Evolutionary conservation across 2,888 invertebrate species (phyloP), one percentile per base, ranked within the genome.

Genomic region (Neocrepidodera transversa): DNA sequence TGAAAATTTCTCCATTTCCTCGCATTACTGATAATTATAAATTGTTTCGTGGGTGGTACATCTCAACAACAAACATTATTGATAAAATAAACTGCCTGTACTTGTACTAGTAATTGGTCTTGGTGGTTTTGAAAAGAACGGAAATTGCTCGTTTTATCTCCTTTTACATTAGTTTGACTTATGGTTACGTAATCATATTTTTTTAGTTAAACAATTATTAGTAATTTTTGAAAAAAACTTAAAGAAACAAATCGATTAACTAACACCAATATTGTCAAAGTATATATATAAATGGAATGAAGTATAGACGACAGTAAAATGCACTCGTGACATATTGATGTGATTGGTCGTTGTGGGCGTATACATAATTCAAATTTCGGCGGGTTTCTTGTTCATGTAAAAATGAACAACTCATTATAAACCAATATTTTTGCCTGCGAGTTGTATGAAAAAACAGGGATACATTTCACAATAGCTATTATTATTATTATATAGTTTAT

Each of bases 101-200:
- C 16, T 23, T 10, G 40, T 11, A 8, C 6, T 14, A 26, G 26
- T 26, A 13, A 2, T 10, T 17, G 3, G 16, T 38, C 17, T 38
- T 36, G 10, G 11, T 18, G 35, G 8, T 14, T 23, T 49, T 50
- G 7, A 38, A n/a, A 4, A 17, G n/a, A 36, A 30, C 6, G 2
- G 5, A 50, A 32, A 11, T 1, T 10, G 13, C 1, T n/a, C 13
- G 26, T 14, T 50, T 17, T 16, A 2, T 32, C 1, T 14, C 20
- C 10, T 18, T 38, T 50, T 10, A 26, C 50, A 13, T 20, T 14
- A 35, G 26, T 38, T 16, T 16, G 2, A 11, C 26, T 17, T 10
- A 23, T 13, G 10, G 42, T 55, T 50, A 62, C 52, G 55, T 58
- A 50, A 55, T 62, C 62, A 62, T 54, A 43, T 38, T 58, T 54